Base-by-base conservation (phyloP, 1,140 invertebrate genomes). In the fruit fly (Drosophila melanogaster) region DNA sequence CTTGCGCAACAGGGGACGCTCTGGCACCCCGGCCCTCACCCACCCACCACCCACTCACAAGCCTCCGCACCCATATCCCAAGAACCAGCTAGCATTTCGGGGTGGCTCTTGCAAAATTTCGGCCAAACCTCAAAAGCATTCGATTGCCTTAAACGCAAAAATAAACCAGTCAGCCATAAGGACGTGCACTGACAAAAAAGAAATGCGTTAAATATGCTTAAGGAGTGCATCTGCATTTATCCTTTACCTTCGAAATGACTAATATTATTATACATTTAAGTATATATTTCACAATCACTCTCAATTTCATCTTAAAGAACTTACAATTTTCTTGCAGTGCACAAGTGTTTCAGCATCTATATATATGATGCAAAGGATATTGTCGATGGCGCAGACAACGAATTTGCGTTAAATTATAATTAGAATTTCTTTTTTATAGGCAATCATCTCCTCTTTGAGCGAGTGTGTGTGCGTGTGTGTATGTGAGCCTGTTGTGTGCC, bases 351-450 rank as follows among this genome's bases (percentile, higher is more conserved):
- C 26, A 14, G 43, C 26, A 38, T 30, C 43, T 62, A 58, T 26
- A 41, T 51, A 44, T 70, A 70, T 69, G 64, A 43, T 56, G 66
- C 49, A 53, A 76, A 76, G 73, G 54, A 67, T 69, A 69, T 70
- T 67, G 72, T 76, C 73, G 72, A 76, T 76, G 65, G 73, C 47
- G 43, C 80, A 83, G 78, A 86, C 84, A 72, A 62, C 76, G 74
- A 84, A 87, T 89, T 89, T 89, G 79, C 84, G 79, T 84, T 89
- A 89, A 89, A 89, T 84, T 89, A 89, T 89, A 89, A 89, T 89
- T 89, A 89, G 84, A 89, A 89, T 89, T 89, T 84, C 84, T 89
- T 87, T 87, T 89, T 89, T 89, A 89, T 89, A 89, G 84, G 77
- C 84, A 89, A 89, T 84, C 84, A 84, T 58, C 66, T 55, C 54